These are phyloP conservation scores for Kryptopterus vitreolus DNA, from an alignment of 2,797 vertebrate genomes.

Conservation along the genomic window DNA sequence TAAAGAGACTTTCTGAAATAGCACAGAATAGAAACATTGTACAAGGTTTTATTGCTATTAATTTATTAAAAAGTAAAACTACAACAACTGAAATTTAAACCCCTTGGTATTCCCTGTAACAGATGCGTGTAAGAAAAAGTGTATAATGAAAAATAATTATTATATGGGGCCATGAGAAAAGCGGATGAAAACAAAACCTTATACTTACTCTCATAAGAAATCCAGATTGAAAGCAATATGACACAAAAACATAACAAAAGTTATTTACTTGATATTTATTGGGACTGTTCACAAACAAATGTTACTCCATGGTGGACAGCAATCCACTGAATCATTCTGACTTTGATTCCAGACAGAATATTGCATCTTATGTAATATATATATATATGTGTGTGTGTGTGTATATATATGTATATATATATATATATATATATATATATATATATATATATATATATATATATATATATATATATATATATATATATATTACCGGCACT, in stretches of 20 bases:
- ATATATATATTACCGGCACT: background rate
- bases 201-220: conserved; percentile 54
- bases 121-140: background rate
- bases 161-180: background rate
- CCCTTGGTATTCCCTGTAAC: background rate
- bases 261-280: conserved; percentile 10
- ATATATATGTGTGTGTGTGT: too few species aligned
- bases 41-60: too few species aligned
- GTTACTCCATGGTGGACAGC: background rate
- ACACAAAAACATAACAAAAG: conserved; percentile 31
- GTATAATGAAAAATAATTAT: background rate
- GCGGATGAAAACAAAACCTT: conserved; percentile 14
- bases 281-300: background rate
- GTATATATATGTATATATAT: too few species aligned
- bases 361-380: too few species aligned
- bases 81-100: background rate
- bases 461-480: too few species aligned
- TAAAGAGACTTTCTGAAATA: conserved; percentile 11
- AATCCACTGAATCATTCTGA: conserved; percentile 7
- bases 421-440: too few species aligned
- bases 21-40: background rate
- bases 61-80: background rate
- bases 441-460: too few species aligned
- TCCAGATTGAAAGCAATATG: conserved; percentile 51
- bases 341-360: background rate